Evolutionary conservation across 1,140 invertebrate genomes (phyloP).

Genomic region (Lepidurus couesii): DNA sequence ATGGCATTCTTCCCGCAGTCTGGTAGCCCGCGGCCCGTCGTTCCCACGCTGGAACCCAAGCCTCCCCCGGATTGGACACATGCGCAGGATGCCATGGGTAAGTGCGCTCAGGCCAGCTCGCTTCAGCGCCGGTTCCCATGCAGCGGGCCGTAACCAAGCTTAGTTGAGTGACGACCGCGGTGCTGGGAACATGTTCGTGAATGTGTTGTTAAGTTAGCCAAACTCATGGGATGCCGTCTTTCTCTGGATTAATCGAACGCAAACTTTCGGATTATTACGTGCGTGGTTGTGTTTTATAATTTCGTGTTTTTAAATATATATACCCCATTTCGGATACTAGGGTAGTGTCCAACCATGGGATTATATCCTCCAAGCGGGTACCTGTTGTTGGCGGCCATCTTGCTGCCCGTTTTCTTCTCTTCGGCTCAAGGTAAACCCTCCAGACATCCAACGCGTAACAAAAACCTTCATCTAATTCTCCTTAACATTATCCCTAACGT

Average conservation of each 20-base stretch:
- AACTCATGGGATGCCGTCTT: not conserved
- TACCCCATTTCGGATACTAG: not conserved
- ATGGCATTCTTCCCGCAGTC: not conserved
- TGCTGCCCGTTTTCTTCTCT: constrained; percentile 7
- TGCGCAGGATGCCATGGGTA: constrained; percentile 17
- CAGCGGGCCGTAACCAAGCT: constrained; percentile 2
- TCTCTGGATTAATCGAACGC: not conserved
- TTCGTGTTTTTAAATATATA: not conserved
- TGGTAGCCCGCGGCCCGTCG: constrained; percentile 9
- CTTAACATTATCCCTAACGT: not conserved
- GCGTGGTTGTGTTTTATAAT: not conserved
- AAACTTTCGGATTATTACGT: not conserved
- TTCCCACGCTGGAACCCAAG: constrained; percentile 6
- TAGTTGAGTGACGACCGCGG: not conserved
- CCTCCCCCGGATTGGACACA: not conserved
- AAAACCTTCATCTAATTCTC: not conserved
- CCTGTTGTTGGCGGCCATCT: constrained; percentile 20
- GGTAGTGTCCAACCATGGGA: not conserved
- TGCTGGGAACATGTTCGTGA: not conserved
- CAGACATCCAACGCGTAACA: not conserved
- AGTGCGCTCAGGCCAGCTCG: constrained; percentile 6
- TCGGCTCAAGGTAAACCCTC: not conserved
- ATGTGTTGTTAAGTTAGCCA: not conserved
- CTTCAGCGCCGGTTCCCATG: constrained; percentile 12
- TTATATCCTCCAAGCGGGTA: constrained; percentile 8